Conservation (phyloP, 2,888 invertebrate species). For the Cordilura impudica region DNA sequence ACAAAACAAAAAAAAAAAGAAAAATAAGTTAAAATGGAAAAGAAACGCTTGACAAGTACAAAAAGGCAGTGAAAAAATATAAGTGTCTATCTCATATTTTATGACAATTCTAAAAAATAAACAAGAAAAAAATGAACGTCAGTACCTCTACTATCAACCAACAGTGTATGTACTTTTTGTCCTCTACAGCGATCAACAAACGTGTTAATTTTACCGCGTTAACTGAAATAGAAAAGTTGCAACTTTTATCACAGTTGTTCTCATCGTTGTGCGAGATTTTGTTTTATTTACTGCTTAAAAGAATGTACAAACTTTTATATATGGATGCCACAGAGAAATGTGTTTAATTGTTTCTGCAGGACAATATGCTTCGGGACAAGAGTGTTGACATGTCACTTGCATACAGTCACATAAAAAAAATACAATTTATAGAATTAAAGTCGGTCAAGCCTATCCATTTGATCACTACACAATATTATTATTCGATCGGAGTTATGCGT, state of each 20-base stretch:
- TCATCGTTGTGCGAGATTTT: neutral
- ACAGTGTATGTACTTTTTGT: constrained; percentile 18
- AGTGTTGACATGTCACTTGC: constrained; percentile 29
- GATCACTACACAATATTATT: no score
- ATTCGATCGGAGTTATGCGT: no score
- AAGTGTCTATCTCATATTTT: constrained; percentile 64
- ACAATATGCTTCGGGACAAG: constrained; percentile 62
- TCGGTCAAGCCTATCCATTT: no score
- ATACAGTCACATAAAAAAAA: constrained; percentile 2
- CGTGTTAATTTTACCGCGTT: constrained; percentile 40
- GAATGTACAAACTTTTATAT: constrained; percentile 17
- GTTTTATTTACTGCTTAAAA: neutral
- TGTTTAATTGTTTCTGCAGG: constrained; percentile 68
- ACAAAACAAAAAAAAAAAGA: constrained; percentile 26
- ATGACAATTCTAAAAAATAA: constrained; percentile 60
- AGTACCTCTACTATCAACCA: constrained; percentile 23
- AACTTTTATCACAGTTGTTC: constrained; percentile 31
- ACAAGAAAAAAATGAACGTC: constrained; percentile 19
- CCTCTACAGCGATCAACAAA: constrained; percentile 12
- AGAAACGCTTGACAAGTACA: constrained; percentile 59
- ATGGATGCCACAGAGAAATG: constrained; percentile 52
- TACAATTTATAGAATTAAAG: no score
- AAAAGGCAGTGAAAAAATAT: constrained; percentile 46
- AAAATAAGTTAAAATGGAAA: constrained; percentile 17
- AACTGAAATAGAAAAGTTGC: constrained; percentile 50